Evolutionary conservation across 2,888 invertebrate genomes (phyloP).

Genomic region (Drosophila vallismaia): DNA sequence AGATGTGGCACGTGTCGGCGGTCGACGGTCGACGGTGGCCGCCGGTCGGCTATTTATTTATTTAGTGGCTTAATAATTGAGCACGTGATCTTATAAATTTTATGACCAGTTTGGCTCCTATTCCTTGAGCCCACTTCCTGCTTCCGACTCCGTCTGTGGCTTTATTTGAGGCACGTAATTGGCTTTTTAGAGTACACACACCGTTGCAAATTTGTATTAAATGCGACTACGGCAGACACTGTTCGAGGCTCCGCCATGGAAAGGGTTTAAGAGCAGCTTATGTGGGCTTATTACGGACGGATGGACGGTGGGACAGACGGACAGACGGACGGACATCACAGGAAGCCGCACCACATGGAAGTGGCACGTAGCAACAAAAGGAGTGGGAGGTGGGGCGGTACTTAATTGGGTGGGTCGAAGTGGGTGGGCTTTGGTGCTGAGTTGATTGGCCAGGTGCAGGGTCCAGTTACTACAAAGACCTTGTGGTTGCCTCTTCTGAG

Average conservation of each 20-base stretch:
- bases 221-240: conserved; percentile 50
- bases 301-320: conserved; percentile 13
- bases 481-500: conserved; percentile 7
- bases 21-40: conserved; percentile 11
- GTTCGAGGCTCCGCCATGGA: conserved; percentile 40
- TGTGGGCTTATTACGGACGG: conserved; percentile 61
- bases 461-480: conserved; percentile 10
- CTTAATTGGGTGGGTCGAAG: conserved; percentile 35
- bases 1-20: conserved; percentile 64
- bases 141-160: conserved; percentile 15
- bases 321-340: conserved; percentile 7
- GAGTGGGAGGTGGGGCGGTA: not conserved
- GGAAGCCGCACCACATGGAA: conserved; percentile 12
- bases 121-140: conserved; percentile 7
- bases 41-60: conserved; percentile 68
- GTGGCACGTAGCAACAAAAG: conserved; percentile 34
- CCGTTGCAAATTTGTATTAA: conserved; percentile 73
- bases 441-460: not conserved
- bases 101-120: conserved; percentile 43
- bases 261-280: conserved; percentile 75
- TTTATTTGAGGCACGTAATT: conserved; percentile 74
- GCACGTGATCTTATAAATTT: conserved; percentile 78
- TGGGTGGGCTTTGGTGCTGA: not conserved
- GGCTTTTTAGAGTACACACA: conserved; percentile 73
- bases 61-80: conserved; percentile 79